These are phyloP conservation scores for Anneissia japonica DNA, from an alignment of 35 echinoderm and acorn worm genomes.

Conservation along the genomic window DNA sequence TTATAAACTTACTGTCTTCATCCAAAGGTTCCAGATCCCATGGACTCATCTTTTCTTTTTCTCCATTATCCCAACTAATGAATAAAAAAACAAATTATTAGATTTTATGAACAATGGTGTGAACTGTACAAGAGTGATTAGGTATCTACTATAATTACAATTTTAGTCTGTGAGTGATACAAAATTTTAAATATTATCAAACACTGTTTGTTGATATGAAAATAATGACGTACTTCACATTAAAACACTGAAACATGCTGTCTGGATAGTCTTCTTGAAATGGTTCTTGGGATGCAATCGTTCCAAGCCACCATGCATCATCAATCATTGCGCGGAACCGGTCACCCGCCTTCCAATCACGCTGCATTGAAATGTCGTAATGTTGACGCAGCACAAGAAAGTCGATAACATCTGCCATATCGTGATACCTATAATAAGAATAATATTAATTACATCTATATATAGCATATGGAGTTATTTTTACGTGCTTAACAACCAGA, in stretches of 20 bases:
- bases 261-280: conserved; percentile 75
- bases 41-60: conserved; percentile 94
- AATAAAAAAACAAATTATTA: not conserved
- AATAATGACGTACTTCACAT: conserved; percentile 66
- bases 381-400: conserved; percentile 88
- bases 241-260: conserved; percentile 93
- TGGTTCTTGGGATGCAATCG: conserved; percentile 66
- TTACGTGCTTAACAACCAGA: conserved; percentile 39
- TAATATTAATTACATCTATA: too few relatives aligned
- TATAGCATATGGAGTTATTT: conserved; percentile 40
- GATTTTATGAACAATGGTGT: too few relatives aligned
- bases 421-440: conserved; percentile 99
- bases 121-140: too few relatives aligned
- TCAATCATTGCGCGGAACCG: conserved; percentile 81
- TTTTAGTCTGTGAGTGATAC: too few relatives aligned
- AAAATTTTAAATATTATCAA: too few relatives aligned
- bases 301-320: conserved; percentile 94
- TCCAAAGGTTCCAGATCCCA: conserved; percentile 93
- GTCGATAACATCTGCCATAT: conserved; percentile 98
- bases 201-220: too few relatives aligned
- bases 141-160: too few relatives aligned
- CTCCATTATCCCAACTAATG: conserved; percentile 95
- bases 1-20: conserved; percentile 86
- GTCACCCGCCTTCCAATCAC: conserved; percentile 78
- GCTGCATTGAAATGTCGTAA: conserved; percentile 76